Base-by-base conservation (phyloP, 1,140 invertebrate species). In the Lasaia peninsularis region DNA sequence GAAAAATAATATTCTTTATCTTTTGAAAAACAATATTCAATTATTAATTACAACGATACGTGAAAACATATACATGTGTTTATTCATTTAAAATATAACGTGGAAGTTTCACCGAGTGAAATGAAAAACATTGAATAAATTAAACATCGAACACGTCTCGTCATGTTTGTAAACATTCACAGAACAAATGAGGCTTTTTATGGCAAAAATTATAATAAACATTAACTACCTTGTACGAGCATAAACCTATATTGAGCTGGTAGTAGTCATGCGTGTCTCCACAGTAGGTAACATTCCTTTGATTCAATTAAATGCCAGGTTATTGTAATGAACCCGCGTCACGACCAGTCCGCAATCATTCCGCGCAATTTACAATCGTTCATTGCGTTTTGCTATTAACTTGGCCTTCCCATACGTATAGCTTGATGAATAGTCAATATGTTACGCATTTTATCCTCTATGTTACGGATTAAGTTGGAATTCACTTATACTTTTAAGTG, bases 291-390 rank as follows among this genome's bases (percentile, higher is more conserved):
- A 69, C 74, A 82, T 83, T 79, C 75, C 74, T 73, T 51, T 59
- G 63, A 75, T 78, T 82, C 78, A 86, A 86, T 83, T 80, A 83
- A 81, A 80, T 71, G 75, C 69, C 71, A 77, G 72, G 78, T 79
- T 82, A 86, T 80, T 84, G 75, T 84, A 85, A 85, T 80, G 78
- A 76, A 75, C 75, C 79, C 73, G 73, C 79, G 79, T 79, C 77
- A 77, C 80, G 68, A 73, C 67, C 75, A 64, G 62, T 58, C 64
- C 67, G 72, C 75, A 75, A 75, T 80, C 75, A 80, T 81, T 78
- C 80, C 73, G 66, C 74, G 77, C 78, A 83, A 85, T 83, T 84
- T 87, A 76, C 78, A 86, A 80, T 79, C 70, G 69, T 81, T 78
- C 75, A 82, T 75, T 82, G 77, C 73, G 73, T 77, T 83, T 82